A percentile compares a stretch with the other conserved stretches of the same genome.
phyloP scores from a whole-genome alignment of 2,888 invertebrate species.

The Beris chalybata region DNA sequence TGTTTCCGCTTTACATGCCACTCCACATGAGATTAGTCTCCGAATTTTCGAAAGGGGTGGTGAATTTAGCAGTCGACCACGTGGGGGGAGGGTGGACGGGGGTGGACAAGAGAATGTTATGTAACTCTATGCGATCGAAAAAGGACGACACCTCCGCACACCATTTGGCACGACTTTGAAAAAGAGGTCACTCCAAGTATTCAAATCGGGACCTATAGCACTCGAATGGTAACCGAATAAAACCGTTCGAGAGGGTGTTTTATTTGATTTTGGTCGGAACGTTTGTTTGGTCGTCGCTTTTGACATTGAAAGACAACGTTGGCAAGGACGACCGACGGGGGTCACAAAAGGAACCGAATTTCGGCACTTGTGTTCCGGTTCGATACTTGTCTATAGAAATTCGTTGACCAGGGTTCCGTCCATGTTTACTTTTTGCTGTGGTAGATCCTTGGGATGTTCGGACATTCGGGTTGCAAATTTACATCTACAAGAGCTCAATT shows the following conservation, averaged over 20 bases:
- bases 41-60: too few species aligned
- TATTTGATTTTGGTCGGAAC: conserved; percentile 17
- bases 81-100: too few species aligned
- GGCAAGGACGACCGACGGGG: conserved; percentile 9
- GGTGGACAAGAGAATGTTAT: too few species aligned
- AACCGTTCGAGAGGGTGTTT: conserved; percentile 1
- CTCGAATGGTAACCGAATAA: too few species aligned
- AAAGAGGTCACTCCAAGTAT: conserved; percentile 6
- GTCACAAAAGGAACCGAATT: conserved; percentile 26
- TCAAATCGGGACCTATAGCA: conserved; percentile 8
- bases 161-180: too few species aligned
- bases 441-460: conserved; percentile 18
- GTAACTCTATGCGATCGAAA: too few species aligned
- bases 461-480: conserved; percentile 28
- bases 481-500: conserved; percentile 32
- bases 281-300: conserved; percentile 21
- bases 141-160: too few species aligned
- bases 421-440: conserved; percentile 22
- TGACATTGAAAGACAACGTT: conserved; percentile 8
- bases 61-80: too few species aligned
- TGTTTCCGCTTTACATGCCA: too few species aligned
- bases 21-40: too few species aligned
- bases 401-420: conserved; percentile 5
- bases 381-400: not conserved
- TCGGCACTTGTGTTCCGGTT: conserved; percentile 15